Conservation (phyloP, 2,113 vertebrate species). For the Sardina pilchardus region DNA sequence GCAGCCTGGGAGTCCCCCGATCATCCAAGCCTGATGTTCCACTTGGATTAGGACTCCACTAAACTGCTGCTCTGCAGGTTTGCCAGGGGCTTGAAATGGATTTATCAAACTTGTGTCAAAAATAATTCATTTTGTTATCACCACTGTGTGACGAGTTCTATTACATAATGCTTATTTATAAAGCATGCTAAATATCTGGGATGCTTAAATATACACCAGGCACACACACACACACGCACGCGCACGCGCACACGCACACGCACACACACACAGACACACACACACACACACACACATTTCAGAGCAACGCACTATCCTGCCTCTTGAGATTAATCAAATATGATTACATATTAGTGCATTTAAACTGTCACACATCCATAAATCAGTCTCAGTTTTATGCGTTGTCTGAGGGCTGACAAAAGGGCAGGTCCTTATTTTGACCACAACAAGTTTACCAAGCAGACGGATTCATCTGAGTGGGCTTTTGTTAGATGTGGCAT, state of each 20-base stretch:
- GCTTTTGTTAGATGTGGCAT: background rate
- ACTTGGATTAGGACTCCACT: background rate
- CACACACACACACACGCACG: too few relatives aligned
- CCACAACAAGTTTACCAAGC: slow-evolving; percentile 17
- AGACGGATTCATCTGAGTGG: slow-evolving; percentile 3
- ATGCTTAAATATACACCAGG: background rate
- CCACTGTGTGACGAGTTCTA: background rate
- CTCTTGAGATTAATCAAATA: too few relatives aligned
- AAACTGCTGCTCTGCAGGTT: background rate
- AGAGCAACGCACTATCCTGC: too few relatives aligned
- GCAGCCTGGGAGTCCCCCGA: background rate
- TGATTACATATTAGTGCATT: background rate
- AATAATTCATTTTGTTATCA: background rate
- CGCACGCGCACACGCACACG: background rate
- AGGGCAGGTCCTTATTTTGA: background rate
- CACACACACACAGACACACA: background rate
- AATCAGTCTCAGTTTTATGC: background rate
- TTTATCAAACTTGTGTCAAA: background rate
- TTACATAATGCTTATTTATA: background rate
- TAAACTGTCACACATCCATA: background rate
- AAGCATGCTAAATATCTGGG: background rate
- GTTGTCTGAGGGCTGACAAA: background rate
- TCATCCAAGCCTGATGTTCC: slow-evolving; percentile 10
- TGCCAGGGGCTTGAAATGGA: background rate
- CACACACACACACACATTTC: background rate